phyloP scores from a whole-genome alignment of 2,113 vertebrate species.

The Antechinus stuartii region DNA sequence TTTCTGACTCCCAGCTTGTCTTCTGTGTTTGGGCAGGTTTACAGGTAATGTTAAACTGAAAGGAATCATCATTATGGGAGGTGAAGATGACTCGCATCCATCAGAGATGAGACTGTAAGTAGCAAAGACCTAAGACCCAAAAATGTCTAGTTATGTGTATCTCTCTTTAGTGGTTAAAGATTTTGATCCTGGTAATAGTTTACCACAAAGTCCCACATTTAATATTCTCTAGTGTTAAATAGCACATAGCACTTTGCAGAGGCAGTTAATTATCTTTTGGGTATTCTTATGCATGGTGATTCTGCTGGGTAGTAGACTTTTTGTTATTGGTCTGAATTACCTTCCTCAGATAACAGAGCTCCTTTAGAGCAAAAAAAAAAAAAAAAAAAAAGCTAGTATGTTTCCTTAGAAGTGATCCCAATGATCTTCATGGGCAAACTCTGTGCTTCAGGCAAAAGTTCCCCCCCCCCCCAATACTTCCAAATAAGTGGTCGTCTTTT shows the following conservation, averaged over 20 bases:
- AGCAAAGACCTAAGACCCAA: not conserved
- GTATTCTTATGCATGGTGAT: not conserved
- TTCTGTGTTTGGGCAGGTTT: conserved; percentile 87
- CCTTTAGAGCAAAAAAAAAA: conserved; percentile 5
- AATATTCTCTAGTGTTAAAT: conserved; percentile 10
- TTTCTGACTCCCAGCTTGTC: not conserved
- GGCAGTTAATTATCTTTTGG: not conserved
- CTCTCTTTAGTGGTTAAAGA: not conserved
- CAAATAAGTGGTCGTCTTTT: not conserved
- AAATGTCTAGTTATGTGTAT: conserved; percentile 10
- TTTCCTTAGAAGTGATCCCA: not conserved
- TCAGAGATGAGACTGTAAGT: conserved; percentile 97
- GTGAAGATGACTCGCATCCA: conserved; percentile 91
- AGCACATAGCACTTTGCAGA: not conserved
- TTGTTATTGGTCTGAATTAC: conserved; percentile 23
- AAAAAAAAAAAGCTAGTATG: not conserved
- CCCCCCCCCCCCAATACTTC: not conserved
- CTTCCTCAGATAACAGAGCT: conserved; percentile 33
- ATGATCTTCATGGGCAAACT: not conserved
- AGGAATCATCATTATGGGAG: conserved; percentile 94
- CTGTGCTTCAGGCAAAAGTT: not conserved
- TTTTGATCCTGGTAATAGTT: not conserved
- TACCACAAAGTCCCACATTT: conserved; percentile 13
- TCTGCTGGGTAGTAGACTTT: not conserved
- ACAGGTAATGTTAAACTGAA: conserved; percentile 96